These are phyloP conservation scores for Phanerotoma sp. DNA, from an alignment of 2,888 invertebrate genomes.

Conservation along the genomic window DNA sequence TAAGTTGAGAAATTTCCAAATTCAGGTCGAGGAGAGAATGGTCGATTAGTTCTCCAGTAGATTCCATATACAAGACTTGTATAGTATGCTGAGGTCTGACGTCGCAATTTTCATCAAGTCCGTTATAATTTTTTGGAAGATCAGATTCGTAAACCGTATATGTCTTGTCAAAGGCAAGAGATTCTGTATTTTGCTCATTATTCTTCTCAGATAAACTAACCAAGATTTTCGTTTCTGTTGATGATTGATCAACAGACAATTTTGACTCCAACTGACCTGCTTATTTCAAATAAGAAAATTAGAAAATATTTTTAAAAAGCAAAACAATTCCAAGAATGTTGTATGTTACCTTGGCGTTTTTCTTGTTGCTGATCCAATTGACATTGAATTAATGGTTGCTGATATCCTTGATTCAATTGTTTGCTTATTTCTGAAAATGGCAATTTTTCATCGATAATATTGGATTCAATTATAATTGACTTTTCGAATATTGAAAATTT, in stretches of 20 bases:
- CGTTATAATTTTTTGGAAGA: background rate
- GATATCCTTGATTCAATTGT: too few species aligned
- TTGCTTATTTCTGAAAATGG: too few species aligned
- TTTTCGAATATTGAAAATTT: too few species aligned
- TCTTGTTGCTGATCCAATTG: too few species aligned
- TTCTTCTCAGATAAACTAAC: background rate
- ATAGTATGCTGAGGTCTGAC: background rate
- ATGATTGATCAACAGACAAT: constrained; percentile 4
- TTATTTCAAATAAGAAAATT: background rate
- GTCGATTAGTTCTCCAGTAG: background rate
- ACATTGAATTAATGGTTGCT: too few species aligned
- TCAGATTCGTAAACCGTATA: background rate
- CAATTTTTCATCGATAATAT: too few species aligned
- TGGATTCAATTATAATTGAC: too few species aligned
- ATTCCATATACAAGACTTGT: background rate
- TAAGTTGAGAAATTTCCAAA: background rate
- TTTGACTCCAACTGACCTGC: constrained; percentile 1
- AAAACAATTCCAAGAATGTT: background rate
- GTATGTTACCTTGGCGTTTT: constrained; percentile 1
- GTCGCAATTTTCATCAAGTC: background rate
- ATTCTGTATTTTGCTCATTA: background rate
- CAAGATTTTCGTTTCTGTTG: background rate
- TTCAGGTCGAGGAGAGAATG: background rate
- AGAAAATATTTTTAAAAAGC: background rate
- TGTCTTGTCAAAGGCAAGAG: background rate